Percentiles rank a stretch among this genome's conserved stretches.
phyloP scores from a whole-genome alignment of 2,113 vertebrate species.

The Antechinus stuartii region DNA sequence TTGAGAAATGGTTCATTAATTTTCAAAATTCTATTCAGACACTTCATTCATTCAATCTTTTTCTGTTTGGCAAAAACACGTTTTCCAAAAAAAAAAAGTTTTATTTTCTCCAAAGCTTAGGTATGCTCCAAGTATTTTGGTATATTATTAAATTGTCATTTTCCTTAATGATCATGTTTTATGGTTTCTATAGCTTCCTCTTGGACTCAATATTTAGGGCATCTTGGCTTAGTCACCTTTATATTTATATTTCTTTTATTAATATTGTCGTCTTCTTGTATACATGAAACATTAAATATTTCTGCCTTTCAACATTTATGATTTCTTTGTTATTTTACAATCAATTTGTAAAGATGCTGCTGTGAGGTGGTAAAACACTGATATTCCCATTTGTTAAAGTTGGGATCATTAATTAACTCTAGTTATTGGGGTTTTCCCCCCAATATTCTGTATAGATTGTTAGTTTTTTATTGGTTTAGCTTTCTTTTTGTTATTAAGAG shows the following conservation, averaged over 20 bases:
- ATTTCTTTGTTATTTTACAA: not conserved
- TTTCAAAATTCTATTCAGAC: not conserved
- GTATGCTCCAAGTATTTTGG: not conserved
- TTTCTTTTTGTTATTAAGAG: not conserved
- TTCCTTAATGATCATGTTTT: not conserved
- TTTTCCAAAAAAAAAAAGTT: not conserved
- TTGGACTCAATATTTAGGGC: not conserved
- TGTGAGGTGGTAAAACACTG: not conserved
- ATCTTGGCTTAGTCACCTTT: not conserved
- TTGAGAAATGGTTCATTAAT: not conserved
- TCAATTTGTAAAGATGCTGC: not conserved
- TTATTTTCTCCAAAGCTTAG: not conserved
- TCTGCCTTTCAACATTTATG: not conserved
- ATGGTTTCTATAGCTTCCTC: not conserved
- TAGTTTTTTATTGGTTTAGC: not conserved
- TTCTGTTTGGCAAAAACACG: not conserved
- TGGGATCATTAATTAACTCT: not conserved
- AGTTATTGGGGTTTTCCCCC: not conserved
- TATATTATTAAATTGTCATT: not conserved
- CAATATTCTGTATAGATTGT: not conserved
- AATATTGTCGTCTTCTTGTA: not conserved
- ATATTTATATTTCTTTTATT: not conserved
- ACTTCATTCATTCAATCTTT: not conserved
- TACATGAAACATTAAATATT: not conserved
- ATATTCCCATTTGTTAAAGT: not conserved